A percentile compares a stretch with the other conserved stretches of the same genome.
These are phyloP conservation scores for Dipodomys ordii DNA, from an alignment of 2,113 vertebrate genomes.

Conservation along the genomic window DNA sequence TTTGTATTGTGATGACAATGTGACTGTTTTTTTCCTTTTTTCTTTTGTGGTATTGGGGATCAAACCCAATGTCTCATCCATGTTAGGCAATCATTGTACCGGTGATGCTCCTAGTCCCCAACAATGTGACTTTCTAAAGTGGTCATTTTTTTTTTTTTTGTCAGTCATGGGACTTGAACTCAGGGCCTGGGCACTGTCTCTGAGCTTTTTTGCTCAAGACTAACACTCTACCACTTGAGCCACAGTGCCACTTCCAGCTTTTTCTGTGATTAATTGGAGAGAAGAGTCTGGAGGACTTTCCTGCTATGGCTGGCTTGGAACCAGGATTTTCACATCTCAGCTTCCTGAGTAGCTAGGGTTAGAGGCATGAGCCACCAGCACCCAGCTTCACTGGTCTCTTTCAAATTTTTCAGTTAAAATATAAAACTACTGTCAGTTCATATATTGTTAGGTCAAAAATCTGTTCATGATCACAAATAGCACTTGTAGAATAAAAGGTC, in stretches of 20 bases:
- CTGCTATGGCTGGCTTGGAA: no score
- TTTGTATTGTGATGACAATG: neutral
- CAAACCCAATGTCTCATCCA: neutral
- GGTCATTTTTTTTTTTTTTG: neutral
- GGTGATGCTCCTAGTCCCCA: neutral
- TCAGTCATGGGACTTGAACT: no score
- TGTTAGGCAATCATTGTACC: neutral
- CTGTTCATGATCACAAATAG: slow-evolving; percentile 30
- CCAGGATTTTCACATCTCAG: neutral
- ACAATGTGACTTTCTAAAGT: neutral
- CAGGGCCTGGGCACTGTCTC: no score
- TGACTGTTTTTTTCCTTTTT: neutral
- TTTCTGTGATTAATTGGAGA: no score
- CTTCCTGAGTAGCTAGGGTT: no score
- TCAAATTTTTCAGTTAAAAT: slow-evolving; percentile 46
- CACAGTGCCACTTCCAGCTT: no score
- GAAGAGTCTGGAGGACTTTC: no score
- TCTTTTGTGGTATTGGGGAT: neutral
- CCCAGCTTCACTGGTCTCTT: neutral
- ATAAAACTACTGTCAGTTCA: neutral
- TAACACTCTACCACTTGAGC: no score
- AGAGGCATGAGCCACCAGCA: no score
- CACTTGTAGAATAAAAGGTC: neutral
- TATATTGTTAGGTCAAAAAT: neutral
- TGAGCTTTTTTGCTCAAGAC: no score